Evolutionary conservation across 1,140 invertebrate species (phyloP).

Genomic region (Elymnias hypermnestra): DNA sequence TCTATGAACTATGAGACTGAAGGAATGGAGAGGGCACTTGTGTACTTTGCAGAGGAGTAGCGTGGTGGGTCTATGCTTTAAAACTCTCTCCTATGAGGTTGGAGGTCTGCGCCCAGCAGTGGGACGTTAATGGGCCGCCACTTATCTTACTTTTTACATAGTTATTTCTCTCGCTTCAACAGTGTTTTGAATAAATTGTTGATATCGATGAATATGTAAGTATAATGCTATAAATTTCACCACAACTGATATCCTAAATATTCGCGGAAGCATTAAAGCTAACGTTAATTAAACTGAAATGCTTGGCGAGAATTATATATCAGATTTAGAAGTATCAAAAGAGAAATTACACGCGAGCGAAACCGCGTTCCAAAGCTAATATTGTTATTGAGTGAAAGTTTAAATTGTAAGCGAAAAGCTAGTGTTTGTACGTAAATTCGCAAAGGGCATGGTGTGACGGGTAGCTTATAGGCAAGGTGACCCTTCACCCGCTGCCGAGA

Average conservation of each 20-base stretch:
- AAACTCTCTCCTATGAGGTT: no score
- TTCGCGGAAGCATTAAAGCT: not conserved
- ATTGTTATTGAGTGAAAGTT: constrained; percentile 46
- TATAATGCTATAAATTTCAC: not conserved
- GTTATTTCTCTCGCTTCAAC: no score
- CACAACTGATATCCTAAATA: not conserved
- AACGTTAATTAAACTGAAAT: constrained; percentile 10
- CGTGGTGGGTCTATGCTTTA: no score
- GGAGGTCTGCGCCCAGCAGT: no score
- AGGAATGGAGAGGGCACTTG: no score
- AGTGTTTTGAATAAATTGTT: no score
- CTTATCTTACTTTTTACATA: no score
- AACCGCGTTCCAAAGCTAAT: constrained; percentile 29
- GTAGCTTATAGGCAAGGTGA: constrained; percentile 38
- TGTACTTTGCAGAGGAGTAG: no score
- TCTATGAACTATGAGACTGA: no score
- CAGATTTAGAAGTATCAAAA: constrained; percentile 25
- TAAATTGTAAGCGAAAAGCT: constrained; percentile 37
- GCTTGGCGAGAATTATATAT: constrained; percentile 18
- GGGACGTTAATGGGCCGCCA: no score
- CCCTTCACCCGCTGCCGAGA: constrained; percentile 29
- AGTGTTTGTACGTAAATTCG: constrained; percentile 29
- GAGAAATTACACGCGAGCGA: constrained; percentile 19
- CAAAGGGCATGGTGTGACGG: constrained; percentile 35
- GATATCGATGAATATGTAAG: no score